phyloP scores from a whole-genome alignment of 2,888 invertebrate species.

The Limnephilus lunatus region DNA sequence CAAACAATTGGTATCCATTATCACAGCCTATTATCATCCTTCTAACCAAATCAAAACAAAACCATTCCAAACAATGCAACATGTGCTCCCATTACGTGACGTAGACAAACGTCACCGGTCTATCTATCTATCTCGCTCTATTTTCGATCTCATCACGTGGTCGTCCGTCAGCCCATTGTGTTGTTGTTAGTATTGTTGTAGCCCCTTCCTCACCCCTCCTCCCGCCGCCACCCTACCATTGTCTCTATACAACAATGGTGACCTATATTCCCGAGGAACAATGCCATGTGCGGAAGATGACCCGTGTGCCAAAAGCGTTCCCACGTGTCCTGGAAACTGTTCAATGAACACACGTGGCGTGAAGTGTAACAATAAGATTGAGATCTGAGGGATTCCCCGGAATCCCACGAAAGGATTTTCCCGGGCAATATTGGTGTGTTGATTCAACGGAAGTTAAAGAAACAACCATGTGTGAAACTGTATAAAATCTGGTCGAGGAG shows the following conservation, averaged over 20 bases:
- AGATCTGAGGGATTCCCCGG: neutral
- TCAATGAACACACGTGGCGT: neutral
- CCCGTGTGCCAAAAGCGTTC: slow-evolving; percentile 4
- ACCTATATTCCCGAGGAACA: slow-evolving; percentile 14
- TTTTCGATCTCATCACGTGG: slow-evolving; percentile 26
- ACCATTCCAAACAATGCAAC: neutral
- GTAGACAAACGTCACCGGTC: neutral
- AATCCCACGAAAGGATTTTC: neutral
- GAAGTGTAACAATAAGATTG: neutral
- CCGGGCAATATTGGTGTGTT: neutral
- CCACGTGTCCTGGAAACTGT: slow-evolving; percentile 14
- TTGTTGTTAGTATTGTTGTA: neutral
- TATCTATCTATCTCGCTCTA: neutral
- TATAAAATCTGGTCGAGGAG: neutral
- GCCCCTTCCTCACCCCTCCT: neutral
- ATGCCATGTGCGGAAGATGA: slow-evolving; percentile 19
- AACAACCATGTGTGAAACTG: neutral
- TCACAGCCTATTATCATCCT: neutral
- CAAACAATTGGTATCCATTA: neutral
- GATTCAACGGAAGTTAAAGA: neutral
- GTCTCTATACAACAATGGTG: slow-evolving; percentile 13
- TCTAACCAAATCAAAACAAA: neutral
- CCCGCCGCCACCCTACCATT: neutral
- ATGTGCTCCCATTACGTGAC: slow-evolving; percentile 9
- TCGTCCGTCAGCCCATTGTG: slow-evolving; percentile 5